Conservation (phyloP, 2,113 vertebrate species). For the Pongo pygmaeus region DNA sequence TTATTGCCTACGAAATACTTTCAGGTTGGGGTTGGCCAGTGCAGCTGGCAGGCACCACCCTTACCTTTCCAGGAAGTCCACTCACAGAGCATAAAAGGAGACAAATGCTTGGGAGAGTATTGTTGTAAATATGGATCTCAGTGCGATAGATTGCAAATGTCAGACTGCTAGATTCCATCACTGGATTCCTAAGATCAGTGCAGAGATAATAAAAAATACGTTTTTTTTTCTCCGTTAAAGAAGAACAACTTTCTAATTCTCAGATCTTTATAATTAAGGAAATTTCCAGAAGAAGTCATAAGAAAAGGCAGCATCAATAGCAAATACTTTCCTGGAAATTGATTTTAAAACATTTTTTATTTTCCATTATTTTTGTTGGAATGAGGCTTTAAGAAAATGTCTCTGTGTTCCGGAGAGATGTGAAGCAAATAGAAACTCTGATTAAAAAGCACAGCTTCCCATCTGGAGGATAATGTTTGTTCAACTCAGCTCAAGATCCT, state of each 20-base stretch:
- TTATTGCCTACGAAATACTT: neutral
- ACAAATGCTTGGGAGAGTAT: neutral
- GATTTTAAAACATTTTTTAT: neutral
- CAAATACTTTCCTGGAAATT: constrained; percentile 2
- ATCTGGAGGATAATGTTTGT: neutral
- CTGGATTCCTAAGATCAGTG: neutral
- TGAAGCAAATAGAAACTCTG: constrained; percentile 40
- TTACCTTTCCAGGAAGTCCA: neutral
- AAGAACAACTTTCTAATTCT: neutral
- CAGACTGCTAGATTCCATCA: neutral
- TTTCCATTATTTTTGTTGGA: constrained; percentile 45
- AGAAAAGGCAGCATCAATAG: neutral
- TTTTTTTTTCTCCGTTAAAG: neutral
- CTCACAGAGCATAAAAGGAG: neutral
- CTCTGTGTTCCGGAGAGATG: neutral
- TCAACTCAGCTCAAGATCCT: neutral
- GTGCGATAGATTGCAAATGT: neutral
- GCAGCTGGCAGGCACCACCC: neutral
- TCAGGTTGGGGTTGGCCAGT: neutral
- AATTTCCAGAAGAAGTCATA: neutral
- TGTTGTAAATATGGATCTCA: neutral
- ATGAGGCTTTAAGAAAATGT: constrained; percentile 5
- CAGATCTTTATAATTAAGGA: neutral
- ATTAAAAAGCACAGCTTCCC: neutral
- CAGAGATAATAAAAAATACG: neutral